Percentiles rank a stretch among this genome's conserved stretches.
Conservation (phyloP, 2,797 vertebrate genomes). For the Hozukius guyotensis region DNA sequence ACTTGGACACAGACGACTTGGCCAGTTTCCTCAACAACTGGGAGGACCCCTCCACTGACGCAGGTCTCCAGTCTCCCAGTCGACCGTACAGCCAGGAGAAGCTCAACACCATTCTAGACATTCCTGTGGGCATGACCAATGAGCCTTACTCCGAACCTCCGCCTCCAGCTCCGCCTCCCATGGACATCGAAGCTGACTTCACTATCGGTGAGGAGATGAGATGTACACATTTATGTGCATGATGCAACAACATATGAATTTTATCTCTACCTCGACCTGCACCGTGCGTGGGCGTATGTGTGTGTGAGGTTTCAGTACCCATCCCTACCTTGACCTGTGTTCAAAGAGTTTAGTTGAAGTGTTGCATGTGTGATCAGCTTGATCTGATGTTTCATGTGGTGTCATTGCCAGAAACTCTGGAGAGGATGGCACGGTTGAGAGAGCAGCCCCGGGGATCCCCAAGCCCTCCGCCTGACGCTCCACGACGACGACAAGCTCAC, state of each 20-base stretch:
- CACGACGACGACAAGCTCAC: conserved; percentile 72
- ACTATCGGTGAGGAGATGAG: conserved; percentile 84
- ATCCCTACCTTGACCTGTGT: not conserved
- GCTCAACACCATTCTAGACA: conserved; percentile 35
- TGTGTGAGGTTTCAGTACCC: too few relatives aligned
- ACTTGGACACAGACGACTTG: conserved; percentile 92
- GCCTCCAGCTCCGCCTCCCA: conserved; percentile 57
- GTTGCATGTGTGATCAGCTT: not conserved
- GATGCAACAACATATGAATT: not conserved
- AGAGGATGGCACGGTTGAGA: conserved; percentile 52
- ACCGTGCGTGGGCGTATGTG: too few relatives aligned
- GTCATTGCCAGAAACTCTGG: conserved; percentile 61
- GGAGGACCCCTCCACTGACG: conserved; percentile 89
- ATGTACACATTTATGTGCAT: not conserved
- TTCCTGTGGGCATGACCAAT: conserved; percentile 6
- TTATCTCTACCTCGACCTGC: too few relatives aligned
- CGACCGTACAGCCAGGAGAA: conserved; percentile 28
- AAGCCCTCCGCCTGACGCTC: not conserved
- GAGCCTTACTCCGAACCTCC: conserved; percentile 64
- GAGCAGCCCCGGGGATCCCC: conserved; percentile 12
- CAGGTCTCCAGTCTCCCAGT: conserved; percentile 76
- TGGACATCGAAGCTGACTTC: conserved; percentile 94
- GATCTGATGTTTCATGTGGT: not conserved
- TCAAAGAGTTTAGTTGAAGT: not conserved
- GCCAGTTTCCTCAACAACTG: conserved; percentile 91